phyloP scores from a whole-genome alignment of 2,113 vertebrate genomes.

The Cyprinodon tularosa region DNA sequence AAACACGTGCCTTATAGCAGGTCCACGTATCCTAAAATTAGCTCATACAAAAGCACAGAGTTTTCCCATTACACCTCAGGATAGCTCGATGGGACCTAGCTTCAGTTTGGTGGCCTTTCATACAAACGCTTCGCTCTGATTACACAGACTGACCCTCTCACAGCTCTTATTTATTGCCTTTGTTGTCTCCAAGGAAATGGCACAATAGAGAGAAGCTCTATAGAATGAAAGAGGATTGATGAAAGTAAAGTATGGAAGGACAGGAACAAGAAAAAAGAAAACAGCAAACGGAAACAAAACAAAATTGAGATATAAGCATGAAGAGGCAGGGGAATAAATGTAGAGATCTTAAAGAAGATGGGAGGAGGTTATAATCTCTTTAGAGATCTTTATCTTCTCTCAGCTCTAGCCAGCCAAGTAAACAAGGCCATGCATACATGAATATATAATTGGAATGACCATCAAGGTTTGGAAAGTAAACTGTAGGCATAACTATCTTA shows the following conservation, averaged over 20 bases:
- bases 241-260: slow-evolving; percentile 22
- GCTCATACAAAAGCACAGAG: slow-evolving; percentile 18
- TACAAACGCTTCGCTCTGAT: slow-evolving; percentile 26
- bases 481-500: slow-evolving; percentile 8
- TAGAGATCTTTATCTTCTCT: slow-evolving; percentile 64
- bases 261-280: slow-evolving; percentile 23
- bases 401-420: slow-evolving; percentile 67
- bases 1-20: slow-evolving; percentile 11
- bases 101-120: slow-evolving; percentile 31
- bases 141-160: slow-evolving; percentile 61
- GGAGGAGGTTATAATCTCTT: slow-evolving; percentile 33
- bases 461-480: slow-evolving; percentile 15
- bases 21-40: background rate
- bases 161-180: slow-evolving; percentile 68
- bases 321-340: slow-evolving; percentile 39
- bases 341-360: slow-evolving; percentile 45
- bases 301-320: slow-evolving; percentile 35
- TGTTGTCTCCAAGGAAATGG: slow-evolving; percentile 60
- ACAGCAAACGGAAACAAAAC: slow-evolving; percentile 20
- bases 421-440: slow-evolving; percentile 67
- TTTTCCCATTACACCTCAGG: slow-evolving; percentile 23
- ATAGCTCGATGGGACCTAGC: slow-evolving; percentile 17
- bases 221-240: slow-evolving; percentile 40
- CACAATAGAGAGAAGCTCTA: slow-evolving; percentile 43
- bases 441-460: slow-evolving; percentile 59